phyloP scores from a whole-genome alignment of 2,797 vertebrate species.

The Eutrigla gurnardus region DNA sequence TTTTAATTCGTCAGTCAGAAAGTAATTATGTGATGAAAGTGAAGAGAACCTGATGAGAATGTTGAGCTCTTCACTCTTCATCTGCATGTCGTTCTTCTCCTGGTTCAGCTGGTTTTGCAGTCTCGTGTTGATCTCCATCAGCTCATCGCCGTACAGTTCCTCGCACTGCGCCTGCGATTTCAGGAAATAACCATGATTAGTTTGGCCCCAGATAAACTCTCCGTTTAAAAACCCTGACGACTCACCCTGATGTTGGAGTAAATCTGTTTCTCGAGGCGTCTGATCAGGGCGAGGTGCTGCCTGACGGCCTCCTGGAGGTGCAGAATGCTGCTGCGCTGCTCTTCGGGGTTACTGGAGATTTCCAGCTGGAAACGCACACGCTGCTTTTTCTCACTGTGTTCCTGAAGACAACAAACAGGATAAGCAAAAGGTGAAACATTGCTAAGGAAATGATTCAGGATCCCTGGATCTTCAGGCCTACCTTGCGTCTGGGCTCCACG shows the following conservation, averaged over 20 bases:
- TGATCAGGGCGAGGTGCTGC: conserved; percentile 95
- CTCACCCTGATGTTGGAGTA: conserved; percentile 95
- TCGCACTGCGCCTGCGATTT: conserved; percentile 88
- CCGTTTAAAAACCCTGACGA: not conserved
- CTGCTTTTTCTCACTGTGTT: conserved; percentile 99
- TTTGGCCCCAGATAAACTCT: not conserved
- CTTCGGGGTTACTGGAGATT: conserved; percentile 98
- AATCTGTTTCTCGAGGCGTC: conserved; percentile 97
- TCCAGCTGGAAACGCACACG: conserved; percentile 98
- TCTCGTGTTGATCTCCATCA: conserved; percentile 90
- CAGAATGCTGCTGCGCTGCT: conserved; percentile 97
- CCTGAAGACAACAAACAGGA: conserved; percentile 76
- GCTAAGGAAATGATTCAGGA: not conserved
- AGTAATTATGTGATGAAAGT: no score
- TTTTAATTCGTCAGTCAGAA: no score
- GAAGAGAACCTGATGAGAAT: conserved; percentile 93
- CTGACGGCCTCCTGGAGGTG: conserved; percentile 96
- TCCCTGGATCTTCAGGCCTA: conserved; percentile 50
- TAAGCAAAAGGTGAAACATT: not conserved
- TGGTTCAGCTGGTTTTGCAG: conserved; percentile 96
- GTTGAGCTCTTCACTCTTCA: conserved; percentile 98
- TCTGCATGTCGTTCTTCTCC: conserved; percentile 95
- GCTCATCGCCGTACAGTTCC: conserved; percentile 87
- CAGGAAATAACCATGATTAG: not conserved
- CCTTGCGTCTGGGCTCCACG: conserved; percentile 97